A percentile compares a stretch with the other conserved stretches of the same genome.
Evolutionary conservation across 2,113 vertebrate species (phyloP).

Genomic region (Oriolus oriolus): DNA sequence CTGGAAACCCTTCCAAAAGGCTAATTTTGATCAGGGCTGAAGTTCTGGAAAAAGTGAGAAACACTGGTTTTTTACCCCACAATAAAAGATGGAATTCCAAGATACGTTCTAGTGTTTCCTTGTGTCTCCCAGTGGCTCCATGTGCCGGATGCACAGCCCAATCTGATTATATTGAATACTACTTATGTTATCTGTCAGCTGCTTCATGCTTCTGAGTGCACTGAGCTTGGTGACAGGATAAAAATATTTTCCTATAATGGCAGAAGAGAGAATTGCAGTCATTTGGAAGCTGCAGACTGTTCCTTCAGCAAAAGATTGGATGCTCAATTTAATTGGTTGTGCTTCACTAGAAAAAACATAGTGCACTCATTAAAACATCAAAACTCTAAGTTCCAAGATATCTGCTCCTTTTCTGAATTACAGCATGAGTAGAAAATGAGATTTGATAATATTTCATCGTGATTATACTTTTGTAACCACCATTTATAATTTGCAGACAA

Average conservation of each 20-base stretch:
- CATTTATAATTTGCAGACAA: constrained; percentile 35
- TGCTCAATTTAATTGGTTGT: constrained; percentile 73
- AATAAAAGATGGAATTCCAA: not conserved
- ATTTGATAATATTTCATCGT: constrained; percentile 51
- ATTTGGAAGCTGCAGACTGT: constrained; percentile 61
- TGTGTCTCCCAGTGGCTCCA: not conserved
- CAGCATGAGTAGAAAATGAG: constrained; percentile 27
- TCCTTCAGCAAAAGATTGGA: constrained; percentile 59
- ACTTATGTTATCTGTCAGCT: constrained; percentile 20
- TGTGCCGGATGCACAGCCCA: not conserved
- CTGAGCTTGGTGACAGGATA: constrained; percentile 53
- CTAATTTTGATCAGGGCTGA: not conserved
- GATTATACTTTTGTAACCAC: constrained; percentile 33
- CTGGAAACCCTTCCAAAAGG: not conserved
- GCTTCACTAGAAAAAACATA: constrained; percentile 68
- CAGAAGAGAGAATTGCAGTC: constrained; percentile 33
- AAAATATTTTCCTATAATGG: constrained; percentile 57
- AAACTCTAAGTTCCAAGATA: constrained; percentile 61
- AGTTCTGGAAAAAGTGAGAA: not conserved
- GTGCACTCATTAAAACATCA: constrained; percentile 71
- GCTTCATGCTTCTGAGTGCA: not conserved
- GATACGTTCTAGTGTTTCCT: not conserved
- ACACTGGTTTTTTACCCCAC: not conserved
- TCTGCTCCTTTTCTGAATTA: constrained; percentile 64
- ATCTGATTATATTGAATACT: not conserved